Evolutionary conservation across 2,113 vertebrate genomes (phyloP).

Genomic region (Anhinga rufa): DNA sequence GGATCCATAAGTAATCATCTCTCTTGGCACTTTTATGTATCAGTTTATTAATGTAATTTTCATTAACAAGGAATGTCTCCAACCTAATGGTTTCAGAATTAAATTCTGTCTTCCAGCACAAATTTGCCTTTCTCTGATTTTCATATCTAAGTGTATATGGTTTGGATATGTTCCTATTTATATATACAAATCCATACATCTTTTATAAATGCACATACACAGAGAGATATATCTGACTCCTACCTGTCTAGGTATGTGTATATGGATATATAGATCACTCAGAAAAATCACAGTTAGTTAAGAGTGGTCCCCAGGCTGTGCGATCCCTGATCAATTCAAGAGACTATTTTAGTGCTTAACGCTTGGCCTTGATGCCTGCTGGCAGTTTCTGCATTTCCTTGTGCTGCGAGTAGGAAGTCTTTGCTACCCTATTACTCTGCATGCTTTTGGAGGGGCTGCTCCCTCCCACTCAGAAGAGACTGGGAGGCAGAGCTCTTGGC

Average conservation of each 20-base stretch:
- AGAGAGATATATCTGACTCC: not conserved
- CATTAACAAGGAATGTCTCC: not conserved
- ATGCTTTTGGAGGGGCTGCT: not conserved
- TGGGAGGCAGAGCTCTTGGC: not conserved
- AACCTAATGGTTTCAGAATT: not conserved
- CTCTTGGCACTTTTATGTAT: not conserved
- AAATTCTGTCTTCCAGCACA: not conserved
- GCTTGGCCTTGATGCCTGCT: not conserved
- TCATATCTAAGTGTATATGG: not conserved
- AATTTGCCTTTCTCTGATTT: not conserved
- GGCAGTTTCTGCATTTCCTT: not conserved
- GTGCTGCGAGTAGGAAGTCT: not conserved
- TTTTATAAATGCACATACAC: not conserved
- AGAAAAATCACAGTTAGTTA: not conserved
- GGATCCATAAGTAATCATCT: rapidly evolving
- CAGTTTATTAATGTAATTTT: not conserved
- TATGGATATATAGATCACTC: not conserved
- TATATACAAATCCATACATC: not conserved
- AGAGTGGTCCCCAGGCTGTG: not conserved
- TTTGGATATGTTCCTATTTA: not conserved
- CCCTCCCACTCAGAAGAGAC: not conserved
- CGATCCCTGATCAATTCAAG: not conserved
- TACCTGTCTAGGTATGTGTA: not conserved
- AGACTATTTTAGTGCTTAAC: not conserved
- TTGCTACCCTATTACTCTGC: not conserved